Base-by-base conservation (phyloP, 37 sponge, comb jelly and placozoan genomes). In the Lycopodina hypogea region DNA sequence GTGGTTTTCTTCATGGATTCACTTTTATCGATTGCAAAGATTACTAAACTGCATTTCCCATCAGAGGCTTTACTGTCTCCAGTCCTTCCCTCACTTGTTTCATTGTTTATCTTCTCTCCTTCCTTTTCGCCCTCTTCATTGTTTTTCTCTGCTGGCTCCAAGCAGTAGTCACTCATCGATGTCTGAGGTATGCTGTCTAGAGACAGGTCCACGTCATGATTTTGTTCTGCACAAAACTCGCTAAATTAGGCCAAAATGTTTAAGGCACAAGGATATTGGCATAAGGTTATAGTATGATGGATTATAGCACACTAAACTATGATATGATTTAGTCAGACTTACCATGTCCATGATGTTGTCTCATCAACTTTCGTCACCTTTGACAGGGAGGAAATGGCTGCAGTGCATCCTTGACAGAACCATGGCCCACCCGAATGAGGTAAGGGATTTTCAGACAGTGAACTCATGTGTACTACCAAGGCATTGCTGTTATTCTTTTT, bases 21-120 rank as follows among this genome's bases (percentile, higher is more conserved):
- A 82, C 93, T 93, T 40, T 93, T 69, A 68, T 96, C 96, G 35
- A 96, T 80, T 21, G 90, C 94, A 84, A 90, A 96, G 14, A 93
- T 84, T 37, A 96, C 84, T 75, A 93, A 28, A 22, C 76, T 72
- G 56, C 84, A 80, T 24, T 67, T 80, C 18, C 64, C 35, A 9
- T 76, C 58, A 6, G 42, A 51, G 55, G 50, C 75, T 33, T 42
- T 57, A n/a, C 42, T 56, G 15, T 29, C 74, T 3, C 39, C 67
- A 0, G 35, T 72, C 6, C 56, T 57, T 34, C 28, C 76, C 68
- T 30, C 51, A 18, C 63, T 64, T 22, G 41, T 51, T 26, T 34
- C 59, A n/a, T 33, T 65, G 7, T 24, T 32, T 0, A 23, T 56
- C 2, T 55, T 34, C 14, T 78, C 78, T 29, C 77, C 77, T 58